Percentiles rank a stretch among this genome's conserved stretches.
Conservation (phyloP, 2,888 invertebrate genomes). For the Chydorus sphaericus region DNA sequence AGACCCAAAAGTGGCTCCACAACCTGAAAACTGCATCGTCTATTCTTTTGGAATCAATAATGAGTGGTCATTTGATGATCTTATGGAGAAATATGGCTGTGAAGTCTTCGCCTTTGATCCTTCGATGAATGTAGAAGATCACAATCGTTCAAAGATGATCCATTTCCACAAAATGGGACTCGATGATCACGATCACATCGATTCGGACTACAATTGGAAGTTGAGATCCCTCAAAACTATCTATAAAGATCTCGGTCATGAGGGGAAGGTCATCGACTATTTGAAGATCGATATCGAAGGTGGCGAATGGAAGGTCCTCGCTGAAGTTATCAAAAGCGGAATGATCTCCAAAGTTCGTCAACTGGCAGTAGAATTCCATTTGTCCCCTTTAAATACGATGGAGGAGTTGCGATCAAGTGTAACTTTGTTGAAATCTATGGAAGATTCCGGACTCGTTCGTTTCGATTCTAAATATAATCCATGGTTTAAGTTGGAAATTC, state of each 20-base stretch:
- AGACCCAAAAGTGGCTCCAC: neutral
- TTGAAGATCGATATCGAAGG: too few relatives aligned
- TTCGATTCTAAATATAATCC: neutral
- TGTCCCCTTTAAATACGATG: too few relatives aligned
- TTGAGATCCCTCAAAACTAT: neutral
- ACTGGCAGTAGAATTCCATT: too few relatives aligned
- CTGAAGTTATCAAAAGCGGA: too few relatives aligned
- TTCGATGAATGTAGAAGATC: constrained; percentile 14
- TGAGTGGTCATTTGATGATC: constrained; percentile 20
- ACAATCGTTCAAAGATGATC: constrained; percentile 22
- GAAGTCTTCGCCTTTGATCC: constrained; percentile 28
- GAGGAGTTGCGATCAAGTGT: too few relatives aligned
- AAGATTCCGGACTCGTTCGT: neutral
- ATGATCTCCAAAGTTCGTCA: too few relatives aligned
- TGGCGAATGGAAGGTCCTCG: too few relatives aligned
- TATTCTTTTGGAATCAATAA: constrained; percentile 17
- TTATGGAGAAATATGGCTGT: constrained; percentile 21
- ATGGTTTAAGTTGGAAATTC: neutral
- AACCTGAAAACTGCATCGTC: constrained; percentile 9
- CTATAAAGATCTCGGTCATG: too few relatives aligned
- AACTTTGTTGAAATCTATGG: too few relatives aligned
- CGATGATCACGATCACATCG: neutral
- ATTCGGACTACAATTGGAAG: neutral
- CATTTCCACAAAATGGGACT: constrained; percentile 20
- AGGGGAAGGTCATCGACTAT: too few relatives aligned